Percentiles rank a stretch among this genome's conserved stretches.
These are phyloP conservation scores for Acleris holmiana DNA, from an alignment of 2,888 invertebrate species.

Conservation along the genomic window DNA sequence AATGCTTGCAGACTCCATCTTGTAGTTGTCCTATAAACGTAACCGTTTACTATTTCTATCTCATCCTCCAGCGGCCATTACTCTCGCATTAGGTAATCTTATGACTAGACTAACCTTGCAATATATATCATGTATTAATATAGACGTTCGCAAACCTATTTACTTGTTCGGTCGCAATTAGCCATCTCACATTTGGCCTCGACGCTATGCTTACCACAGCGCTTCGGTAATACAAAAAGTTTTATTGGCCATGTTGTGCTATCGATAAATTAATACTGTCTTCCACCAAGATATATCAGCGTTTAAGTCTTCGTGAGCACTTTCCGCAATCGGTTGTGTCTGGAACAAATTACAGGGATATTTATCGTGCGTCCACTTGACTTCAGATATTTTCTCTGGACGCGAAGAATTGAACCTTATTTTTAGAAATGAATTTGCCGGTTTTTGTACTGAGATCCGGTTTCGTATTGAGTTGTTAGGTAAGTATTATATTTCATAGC, in stretches of 20 bases:
- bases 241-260: constrained; percentile 41
- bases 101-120: constrained; percentile 5
- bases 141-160: constrained; percentile 30
- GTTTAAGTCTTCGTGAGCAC: constrained; percentile 42
- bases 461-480: too few relatives aligned
- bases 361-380: constrained; percentile 47
- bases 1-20: too few relatives aligned
- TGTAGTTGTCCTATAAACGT: too few relatives aligned
- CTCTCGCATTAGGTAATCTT: constrained; percentile 5
- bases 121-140: constrained; percentile 18
- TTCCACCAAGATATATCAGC: constrained; percentile 38
- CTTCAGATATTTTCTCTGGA: constrained; percentile 29
- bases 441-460: too few relatives aligned
- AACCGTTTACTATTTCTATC: background rate
- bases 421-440: too few relatives aligned
- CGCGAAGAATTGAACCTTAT: background rate
- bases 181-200: constrained; percentile 30
- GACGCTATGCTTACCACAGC: constrained; percentile 16
- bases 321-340: constrained; percentile 32
- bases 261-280: constrained; percentile 51
- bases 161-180: constrained; percentile 21
- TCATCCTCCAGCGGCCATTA: constrained; percentile 2
- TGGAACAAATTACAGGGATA: constrained; percentile 33
- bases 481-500: too few relatives aligned
- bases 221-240: constrained; percentile 42